Evolutionary conservation across 1,140 invertebrate genomes (phyloP).

Genomic region (Prorops nasuta): DNA sequence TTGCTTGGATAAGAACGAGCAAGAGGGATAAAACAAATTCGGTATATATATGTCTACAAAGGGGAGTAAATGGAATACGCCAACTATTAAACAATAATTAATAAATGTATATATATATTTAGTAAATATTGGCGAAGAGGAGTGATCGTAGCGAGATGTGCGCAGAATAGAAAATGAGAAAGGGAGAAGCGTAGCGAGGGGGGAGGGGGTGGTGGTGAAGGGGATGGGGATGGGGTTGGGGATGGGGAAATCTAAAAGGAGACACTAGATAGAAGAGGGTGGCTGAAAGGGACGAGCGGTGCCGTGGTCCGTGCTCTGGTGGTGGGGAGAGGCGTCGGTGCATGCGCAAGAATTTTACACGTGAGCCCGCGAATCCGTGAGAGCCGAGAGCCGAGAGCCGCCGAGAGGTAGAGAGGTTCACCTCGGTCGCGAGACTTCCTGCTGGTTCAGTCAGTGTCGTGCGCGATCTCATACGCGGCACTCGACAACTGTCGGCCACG

Average conservation of each 20-base stretch:
- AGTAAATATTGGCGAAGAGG: too few species aligned
- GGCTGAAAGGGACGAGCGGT: constrained; percentile 1
- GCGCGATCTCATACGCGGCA: constrained; percentile 47
- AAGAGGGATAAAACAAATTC: too few species aligned
- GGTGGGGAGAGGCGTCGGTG: constrained; percentile 33
- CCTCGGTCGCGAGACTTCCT: constrained; percentile 43
- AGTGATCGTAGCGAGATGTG: too few species aligned
- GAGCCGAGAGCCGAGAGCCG: too few species aligned
- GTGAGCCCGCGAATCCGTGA: constrained; percentile 51
- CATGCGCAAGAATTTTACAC: constrained; percentile 52
- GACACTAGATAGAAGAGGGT: neutral
- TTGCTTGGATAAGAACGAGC: too few species aligned
- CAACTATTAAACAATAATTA: too few species aligned
- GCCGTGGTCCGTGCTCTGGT: neutral
- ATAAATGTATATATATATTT: too few species aligned
- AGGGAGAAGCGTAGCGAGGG: constrained; percentile 4
- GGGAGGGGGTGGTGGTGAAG: constrained; percentile 15
- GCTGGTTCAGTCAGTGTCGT: constrained; percentile 46
- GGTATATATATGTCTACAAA: too few species aligned
- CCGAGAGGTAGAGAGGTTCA: constrained; percentile 37
- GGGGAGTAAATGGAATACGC: too few species aligned
- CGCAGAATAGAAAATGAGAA: neutral
- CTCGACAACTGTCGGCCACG: constrained; percentile 13
- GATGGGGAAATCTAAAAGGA: constrained; percentile 9
- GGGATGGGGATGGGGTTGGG: too few species aligned